A percentile compares a stretch with the other conserved stretches of the same genome.
phyloP scores from a whole-genome alignment of 2,113 vertebrate species.

The Danionella cerebrum region DNA sequence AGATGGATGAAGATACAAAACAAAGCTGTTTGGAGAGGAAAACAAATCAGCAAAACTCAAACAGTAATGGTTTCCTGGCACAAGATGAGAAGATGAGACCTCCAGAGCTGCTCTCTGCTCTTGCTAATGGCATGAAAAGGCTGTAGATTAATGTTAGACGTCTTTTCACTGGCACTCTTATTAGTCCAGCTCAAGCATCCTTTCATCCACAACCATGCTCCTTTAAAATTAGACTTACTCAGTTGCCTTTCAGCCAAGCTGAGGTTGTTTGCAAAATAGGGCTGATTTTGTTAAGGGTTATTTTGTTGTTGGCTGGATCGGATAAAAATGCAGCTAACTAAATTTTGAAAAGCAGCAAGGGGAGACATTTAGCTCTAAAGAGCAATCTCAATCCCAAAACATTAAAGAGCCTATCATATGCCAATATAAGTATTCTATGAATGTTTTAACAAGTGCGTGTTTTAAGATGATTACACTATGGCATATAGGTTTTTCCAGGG shows the following conservation, averaged over 20 bases:
- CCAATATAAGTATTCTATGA: too few species aligned
- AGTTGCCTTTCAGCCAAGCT: not conserved
- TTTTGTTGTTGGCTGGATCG: not conserved
- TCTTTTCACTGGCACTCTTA: not conserved
- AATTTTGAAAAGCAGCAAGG: too few species aligned
- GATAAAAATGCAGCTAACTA: not conserved
- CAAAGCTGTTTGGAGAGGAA: not conserved
- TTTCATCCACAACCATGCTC: not conserved
- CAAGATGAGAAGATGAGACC: not conserved
- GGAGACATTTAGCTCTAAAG: too few species aligned
- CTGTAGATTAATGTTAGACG: not conserved
- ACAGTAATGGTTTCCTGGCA: not conserved
- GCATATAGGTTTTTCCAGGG: too few species aligned
- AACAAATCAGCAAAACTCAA: not conserved
- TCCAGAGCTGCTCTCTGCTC: not conserved
- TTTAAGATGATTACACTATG: too few species aligned
- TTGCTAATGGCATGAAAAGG: not conserved
- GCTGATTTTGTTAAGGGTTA: too few species aligned
- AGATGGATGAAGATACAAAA: too few species aligned
- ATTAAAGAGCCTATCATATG: too few species aligned
- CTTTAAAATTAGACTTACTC: not conserved
- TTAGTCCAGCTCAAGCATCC: not conserved
- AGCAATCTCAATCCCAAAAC: too few species aligned
- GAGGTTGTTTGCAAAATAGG: too few species aligned
- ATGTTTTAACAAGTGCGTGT: too few species aligned